Evolutionary conservation across 2,113 vertebrate genomes (phyloP).

Genomic region (Myotis lucifugus): DNA sequence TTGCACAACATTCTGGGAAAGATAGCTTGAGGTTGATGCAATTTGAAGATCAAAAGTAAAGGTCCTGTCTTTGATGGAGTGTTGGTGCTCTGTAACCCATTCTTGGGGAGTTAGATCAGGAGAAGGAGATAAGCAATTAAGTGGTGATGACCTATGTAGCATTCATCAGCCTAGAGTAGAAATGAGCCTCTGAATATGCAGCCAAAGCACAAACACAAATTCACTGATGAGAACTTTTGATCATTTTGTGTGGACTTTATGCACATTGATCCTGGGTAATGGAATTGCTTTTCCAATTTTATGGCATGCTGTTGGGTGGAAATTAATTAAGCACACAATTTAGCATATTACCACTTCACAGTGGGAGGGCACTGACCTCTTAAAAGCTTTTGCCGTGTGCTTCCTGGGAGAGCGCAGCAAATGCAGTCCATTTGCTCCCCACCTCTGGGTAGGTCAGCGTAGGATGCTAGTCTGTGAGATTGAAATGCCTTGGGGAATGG

Average conservation of each 20-base stretch:
- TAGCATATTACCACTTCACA: conserved; percentile 53
- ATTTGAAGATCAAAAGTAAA: neutral
- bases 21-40: neutral
- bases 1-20: neutral
- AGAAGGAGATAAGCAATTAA: neutral
- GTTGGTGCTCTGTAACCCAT: neutral
- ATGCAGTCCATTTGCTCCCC: neutral
- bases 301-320: conserved; percentile 35
- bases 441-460: neutral
- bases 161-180: conserved; percentile 6
- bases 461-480: too few relatives aligned
- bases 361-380: conserved; percentile 40
- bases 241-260: neutral
- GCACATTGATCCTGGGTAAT: neutral
- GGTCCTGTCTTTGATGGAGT: neutral
- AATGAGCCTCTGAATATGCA: neutral
- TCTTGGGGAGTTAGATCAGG: neutral
- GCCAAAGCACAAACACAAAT: neutral
- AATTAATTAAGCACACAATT: conserved; percentile 63
- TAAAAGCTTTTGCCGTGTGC: conserved; percentile 13
- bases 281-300: conserved; percentile 60
- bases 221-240: conserved; percentile 3
- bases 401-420: neutral
- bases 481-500: neutral
- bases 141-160: neutral